These are phyloP conservation scores for Glaucomys volans DNA, from an alignment of 2,113 vertebrate species.

Conservation along the genomic window DNA sequence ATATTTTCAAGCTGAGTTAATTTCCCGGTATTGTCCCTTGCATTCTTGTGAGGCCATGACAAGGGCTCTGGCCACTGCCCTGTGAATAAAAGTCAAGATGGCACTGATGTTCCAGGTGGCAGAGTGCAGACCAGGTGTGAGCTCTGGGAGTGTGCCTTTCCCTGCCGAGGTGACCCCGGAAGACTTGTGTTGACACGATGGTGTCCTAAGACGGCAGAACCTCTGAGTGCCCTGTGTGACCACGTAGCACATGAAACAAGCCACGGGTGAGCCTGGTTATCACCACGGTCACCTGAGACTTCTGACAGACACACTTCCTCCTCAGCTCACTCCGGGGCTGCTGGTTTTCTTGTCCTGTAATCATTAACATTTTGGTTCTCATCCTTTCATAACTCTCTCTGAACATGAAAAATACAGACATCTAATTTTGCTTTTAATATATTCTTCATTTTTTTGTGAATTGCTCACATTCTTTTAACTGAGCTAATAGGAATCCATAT, in stretches of 20 bases:
- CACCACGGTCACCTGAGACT: too few relatives aligned
- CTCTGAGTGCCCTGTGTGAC: neutral
- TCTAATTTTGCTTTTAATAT: neutral
- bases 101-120: neutral
- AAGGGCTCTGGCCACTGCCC: neutral
- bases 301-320: neutral
- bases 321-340: neutral
- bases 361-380: neutral
- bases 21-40: neutral
- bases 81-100: neutral
- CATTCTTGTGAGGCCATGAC: neutral
- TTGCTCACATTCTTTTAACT: neutral
- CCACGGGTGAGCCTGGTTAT: neutral
- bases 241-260: neutral
- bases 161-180: neutral
- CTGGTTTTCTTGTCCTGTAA: neutral
- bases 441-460: neutral
- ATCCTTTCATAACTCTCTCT: neutral
- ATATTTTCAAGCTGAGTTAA: neutral
- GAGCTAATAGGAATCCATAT: neutral
- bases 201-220: too few relatives aligned
- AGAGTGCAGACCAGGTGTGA: too few relatives aligned
- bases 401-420: neutral
- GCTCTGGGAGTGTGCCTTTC: neutral
- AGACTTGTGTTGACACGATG: fast-evolving